Evolutionary conservation across 2,888 invertebrate genomes (phyloP).

Genomic region (Amblyteles armatorius): DNA sequence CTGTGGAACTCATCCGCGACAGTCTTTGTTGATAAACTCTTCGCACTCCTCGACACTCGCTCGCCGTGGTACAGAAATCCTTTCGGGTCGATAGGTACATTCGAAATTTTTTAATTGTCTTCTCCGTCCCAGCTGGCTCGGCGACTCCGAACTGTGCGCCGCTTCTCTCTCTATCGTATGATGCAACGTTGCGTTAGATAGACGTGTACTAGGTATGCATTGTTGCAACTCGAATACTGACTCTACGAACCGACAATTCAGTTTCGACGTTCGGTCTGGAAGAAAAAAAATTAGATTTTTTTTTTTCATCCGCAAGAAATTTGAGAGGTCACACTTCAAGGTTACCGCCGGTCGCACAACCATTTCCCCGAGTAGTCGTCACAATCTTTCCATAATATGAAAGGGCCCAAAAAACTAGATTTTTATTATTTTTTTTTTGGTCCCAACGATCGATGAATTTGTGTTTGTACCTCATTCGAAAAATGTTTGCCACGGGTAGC

Average conservation of each 20-base stretch:
- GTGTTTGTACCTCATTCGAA: not conserved
- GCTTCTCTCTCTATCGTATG: slow-evolving; percentile 29
- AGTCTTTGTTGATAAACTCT: not conserved
- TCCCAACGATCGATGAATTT: not conserved
- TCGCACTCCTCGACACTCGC: not conserved
- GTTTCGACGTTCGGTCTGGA: not conserved
- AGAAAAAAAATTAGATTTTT: not conserved
- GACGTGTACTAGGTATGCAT: not conserved
- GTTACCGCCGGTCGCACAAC: slow-evolving; percentile 47
- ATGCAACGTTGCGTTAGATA: slow-evolving; percentile 54
- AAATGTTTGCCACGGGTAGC: not conserved
- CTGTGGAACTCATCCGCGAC: not conserved
- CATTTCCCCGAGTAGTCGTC: not conserved
- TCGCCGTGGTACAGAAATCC: not conserved
- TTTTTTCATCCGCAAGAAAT: slow-evolving; percentile 30
- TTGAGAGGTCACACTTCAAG: slow-evolving; percentile 65
- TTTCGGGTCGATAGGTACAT: not conserved
- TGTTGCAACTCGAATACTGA: slow-evolving; percentile 1
- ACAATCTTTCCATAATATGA: not conserved
- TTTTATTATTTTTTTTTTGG: not conserved
- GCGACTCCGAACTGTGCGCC: not conserved
- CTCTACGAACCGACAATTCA: not conserved
- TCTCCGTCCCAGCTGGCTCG: not conserved
- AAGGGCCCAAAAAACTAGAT: not conserved
- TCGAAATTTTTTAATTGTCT: not conserved